Percentiles rank a stretch among this genome's conserved stretches.
Conservation (phyloP, 2,797 vertebrate genomes). For the Xenopus petersii region DNA sequence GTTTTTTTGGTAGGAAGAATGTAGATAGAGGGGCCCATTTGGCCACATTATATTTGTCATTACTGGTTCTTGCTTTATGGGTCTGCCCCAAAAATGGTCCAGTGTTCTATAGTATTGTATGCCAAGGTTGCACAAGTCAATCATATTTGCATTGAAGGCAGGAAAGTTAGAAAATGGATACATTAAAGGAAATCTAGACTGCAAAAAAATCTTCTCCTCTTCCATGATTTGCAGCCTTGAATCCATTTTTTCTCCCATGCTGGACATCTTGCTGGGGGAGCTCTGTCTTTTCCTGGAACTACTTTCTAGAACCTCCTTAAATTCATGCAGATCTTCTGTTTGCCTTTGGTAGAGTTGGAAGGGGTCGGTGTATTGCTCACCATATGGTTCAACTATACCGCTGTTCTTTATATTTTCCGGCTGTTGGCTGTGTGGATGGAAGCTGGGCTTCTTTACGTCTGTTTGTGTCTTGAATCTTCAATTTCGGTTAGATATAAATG, state of each 20-base stretch:
- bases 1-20: slow-evolving; percentile 73
- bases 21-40: slow-evolving; percentile 72
- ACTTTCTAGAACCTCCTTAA: slow-evolving; percentile 68
- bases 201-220: slow-evolving; percentile 43
- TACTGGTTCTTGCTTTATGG: slow-evolving; percentile 82
- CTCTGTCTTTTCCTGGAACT: slow-evolving; percentile 84
- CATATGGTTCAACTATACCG: slow-evolving; percentile 55
- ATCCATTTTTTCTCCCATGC: slow-evolving; percentile 49
- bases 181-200: slow-evolving; percentile 64
- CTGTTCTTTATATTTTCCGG: slow-evolving; percentile 62
- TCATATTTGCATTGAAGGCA: slow-evolving; percentile 79
- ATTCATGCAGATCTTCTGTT: slow-evolving; percentile 55
- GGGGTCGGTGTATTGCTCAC: slow-evolving; percentile 63
- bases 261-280: slow-evolving; percentile 76
- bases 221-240: slow-evolving; percentile 44
- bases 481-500: slow-evolving; percentile 61
- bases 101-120: slow-evolving; percentile 79
- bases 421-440: slow-evolving; percentile 62
- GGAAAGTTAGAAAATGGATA: slow-evolving; percentile 62
- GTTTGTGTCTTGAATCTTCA: slow-evolving; percentile 59
- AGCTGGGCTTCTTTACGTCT: slow-evolving; percentile 49
- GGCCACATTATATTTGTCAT: slow-evolving; percentile 80
- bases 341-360: slow-evolving; percentile 62
- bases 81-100: slow-evolving; percentile 65
- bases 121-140: slow-evolving; percentile 80